A percentile compares a stretch with the other conserved stretches of the same genome.
Conservation (phyloP, 2,888 invertebrate species). For the Drepana falcataria region DNA sequence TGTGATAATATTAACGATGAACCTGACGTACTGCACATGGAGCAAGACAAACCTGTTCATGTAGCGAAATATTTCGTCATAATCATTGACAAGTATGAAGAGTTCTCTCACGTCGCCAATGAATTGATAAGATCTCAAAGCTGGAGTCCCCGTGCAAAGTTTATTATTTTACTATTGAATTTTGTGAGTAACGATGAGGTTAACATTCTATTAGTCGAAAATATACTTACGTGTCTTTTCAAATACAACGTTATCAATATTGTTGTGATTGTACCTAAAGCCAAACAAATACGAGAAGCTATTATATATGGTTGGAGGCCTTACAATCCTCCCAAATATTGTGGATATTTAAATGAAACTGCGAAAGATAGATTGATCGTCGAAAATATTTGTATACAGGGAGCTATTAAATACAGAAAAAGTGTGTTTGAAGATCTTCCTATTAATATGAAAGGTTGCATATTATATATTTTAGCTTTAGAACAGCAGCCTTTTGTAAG, state of each 20-base stretch:
- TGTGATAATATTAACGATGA: conserved; percentile 29
- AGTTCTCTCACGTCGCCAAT: conserved; percentile 40
- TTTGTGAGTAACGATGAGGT: conserved; percentile 18
- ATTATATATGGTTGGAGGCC: conserved; percentile 56
- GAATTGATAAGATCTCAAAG: conserved; percentile 44
- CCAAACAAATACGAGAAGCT: conserved; percentile 37
- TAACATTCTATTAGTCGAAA: conserved; percentile 34
- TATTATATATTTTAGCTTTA: conserved; percentile 65
- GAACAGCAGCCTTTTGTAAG: conserved; percentile 75
- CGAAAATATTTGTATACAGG: conserved; percentile 48
- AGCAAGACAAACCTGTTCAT: conserved; percentile 33
- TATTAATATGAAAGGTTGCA: conserved; percentile 60
- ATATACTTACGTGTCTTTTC: conserved; percentile 50
- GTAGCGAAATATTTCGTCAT: conserved; percentile 51
- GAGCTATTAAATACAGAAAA: conserved; percentile 32
- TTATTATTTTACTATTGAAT: conserved; percentile 49
- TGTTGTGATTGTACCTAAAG: conserved; percentile 43
- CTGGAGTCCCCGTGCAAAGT: conserved; percentile 61
- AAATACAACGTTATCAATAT: conserved; percentile 51
- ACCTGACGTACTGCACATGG: conserved; percentile 28
- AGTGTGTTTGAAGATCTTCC: conserved; percentile 41
- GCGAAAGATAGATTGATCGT: conserved; percentile 40
- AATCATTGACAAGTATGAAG: conserved; percentile 41
- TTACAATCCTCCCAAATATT: conserved; percentile 58
- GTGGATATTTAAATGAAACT: conserved; percentile 57